Conservation (phyloP, 2,113 vertebrate species). For the Urocolius indicus region DNA sequence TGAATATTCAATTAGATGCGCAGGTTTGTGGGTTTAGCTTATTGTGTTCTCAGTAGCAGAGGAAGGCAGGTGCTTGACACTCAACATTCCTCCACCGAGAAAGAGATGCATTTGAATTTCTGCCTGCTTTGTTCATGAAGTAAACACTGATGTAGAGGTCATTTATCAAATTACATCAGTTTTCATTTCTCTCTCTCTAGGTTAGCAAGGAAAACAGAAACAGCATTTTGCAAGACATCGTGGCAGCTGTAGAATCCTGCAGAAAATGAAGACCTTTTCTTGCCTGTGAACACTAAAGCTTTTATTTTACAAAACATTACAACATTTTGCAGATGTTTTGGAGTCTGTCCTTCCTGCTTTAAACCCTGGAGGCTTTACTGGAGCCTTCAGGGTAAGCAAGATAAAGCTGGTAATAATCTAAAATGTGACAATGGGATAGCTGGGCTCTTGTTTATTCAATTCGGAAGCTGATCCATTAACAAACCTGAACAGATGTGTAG, state of each 20-base stretch:
- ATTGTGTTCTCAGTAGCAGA: neutral
- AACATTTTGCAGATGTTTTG: neutral
- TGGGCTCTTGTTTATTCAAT: neutral
- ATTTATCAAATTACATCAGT: neutral
- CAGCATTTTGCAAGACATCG: slow-evolving; percentile 82
- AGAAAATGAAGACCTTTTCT: slow-evolving; percentile 59
- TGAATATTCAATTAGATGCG: neutral
- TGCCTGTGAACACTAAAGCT: neutral
- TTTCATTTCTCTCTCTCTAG: slow-evolving; percentile 73
- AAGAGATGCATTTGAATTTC: slow-evolving; percentile 3
- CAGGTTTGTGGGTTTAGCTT: neutral
- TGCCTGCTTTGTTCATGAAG: neutral
- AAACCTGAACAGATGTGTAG: neutral
- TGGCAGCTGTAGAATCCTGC: slow-evolving; percentile 81
- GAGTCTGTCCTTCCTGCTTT: neutral
- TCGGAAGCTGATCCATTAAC: too few species aligned
- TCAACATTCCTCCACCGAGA: neutral
- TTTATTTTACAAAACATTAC: slow-evolving; percentile 1
- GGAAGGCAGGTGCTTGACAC: neutral
- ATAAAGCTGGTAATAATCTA: neutral
- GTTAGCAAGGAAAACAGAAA: slow-evolving; percentile 93
- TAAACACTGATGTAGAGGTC: neutral
- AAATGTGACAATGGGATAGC: neutral
- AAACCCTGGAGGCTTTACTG: neutral
- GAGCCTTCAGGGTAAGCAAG: neutral